Conservation (phyloP, 2,888 invertebrate genomes). For the Archips xylosteana region DNA sequence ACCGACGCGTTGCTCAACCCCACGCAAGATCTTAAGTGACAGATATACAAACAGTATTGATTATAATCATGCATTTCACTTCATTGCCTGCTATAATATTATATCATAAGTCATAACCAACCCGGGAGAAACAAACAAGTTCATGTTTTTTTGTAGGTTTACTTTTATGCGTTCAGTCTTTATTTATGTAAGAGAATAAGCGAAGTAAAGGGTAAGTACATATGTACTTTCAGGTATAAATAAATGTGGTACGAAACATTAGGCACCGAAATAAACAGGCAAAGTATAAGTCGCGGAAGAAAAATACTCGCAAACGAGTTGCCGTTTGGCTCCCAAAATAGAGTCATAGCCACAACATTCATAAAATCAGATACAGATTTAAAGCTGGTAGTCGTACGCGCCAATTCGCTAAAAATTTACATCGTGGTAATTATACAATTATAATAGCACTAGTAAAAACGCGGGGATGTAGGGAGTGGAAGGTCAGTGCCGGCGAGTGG, state of each 20-base stretch:
- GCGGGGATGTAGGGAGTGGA: not conserved
- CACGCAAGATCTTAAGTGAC: constrained; percentile 13
- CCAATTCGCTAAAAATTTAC: not conserved
- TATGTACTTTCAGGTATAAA: too few relatives aligned
- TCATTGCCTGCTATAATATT: not conserved
- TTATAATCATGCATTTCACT: not conserved
- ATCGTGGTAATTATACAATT: not conserved
- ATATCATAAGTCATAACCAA: too few relatives aligned
- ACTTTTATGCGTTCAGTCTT: too few relatives aligned
- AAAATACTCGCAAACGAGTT: constrained; percentile 10
- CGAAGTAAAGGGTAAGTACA: too few relatives aligned
- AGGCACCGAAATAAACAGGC: not conserved
- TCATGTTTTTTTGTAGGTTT: not conserved
- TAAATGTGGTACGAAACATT: too few relatives aligned
- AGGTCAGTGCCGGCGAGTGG: constrained; percentile 19
- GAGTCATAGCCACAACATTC: constrained; percentile 18
- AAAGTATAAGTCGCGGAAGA: not conserved
- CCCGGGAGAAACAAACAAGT: too few relatives aligned
- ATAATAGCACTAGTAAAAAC: not conserved
- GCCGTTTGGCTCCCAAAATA: not conserved
- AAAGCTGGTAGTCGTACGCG: constrained; percentile 6
- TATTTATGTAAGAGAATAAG: too few relatives aligned
- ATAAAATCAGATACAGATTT: constrained; percentile 13
- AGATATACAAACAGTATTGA: constrained; percentile 12
- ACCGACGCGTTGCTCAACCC: constrained; percentile 15